phyloP scores from a whole-genome alignment of 2,797 vertebrate genomes.

The Esox masquinongy region DNA sequence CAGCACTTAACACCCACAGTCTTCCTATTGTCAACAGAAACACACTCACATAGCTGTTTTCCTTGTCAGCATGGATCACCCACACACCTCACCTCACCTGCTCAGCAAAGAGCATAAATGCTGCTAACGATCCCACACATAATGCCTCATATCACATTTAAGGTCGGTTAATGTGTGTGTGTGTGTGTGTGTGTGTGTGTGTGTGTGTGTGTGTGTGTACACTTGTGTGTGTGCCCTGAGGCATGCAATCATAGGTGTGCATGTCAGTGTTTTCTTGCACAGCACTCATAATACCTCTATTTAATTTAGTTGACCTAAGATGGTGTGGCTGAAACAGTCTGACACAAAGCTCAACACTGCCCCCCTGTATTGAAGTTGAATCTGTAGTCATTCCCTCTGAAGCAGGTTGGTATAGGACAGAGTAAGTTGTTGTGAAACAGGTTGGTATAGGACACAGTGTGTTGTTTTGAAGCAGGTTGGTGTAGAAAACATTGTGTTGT shows the following conservation, averaged over 20 bases:
- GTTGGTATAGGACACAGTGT: too few species aligned
- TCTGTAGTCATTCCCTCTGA: neutral
- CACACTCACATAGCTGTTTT: conserved; percentile 14
- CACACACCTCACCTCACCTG: conserved; percentile 41
- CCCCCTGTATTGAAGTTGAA: neutral
- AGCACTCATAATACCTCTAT: neutral
- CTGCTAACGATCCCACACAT: conserved; percentile 48
- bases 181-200: conserved; percentile 6
- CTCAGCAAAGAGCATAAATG: conserved; percentile 50
- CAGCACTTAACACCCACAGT: conserved; percentile 35
- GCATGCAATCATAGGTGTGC: conserved; percentile 12
- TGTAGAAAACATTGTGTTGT: too few species aligned
- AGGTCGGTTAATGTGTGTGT: conserved; percentile 34
- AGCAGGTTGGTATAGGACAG: neutral
- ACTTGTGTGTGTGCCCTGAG: neutral
- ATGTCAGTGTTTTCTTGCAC: neutral
- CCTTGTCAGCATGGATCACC: conserved; percentile 52
- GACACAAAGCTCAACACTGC: neutral
- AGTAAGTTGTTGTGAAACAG: too few species aligned
- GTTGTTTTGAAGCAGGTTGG: too few species aligned
- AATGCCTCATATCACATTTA: conserved; percentile 28
- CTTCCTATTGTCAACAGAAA: conserved; percentile 37
- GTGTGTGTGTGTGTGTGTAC: conserved; percentile 1
- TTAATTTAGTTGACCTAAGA: neutral
- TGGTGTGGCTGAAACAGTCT: neutral